Evolutionary conservation across 2,888 invertebrate genomes (phyloP), one percentile per base, ranked within the genome.

Genomic region (Cancer borealis): DNA sequence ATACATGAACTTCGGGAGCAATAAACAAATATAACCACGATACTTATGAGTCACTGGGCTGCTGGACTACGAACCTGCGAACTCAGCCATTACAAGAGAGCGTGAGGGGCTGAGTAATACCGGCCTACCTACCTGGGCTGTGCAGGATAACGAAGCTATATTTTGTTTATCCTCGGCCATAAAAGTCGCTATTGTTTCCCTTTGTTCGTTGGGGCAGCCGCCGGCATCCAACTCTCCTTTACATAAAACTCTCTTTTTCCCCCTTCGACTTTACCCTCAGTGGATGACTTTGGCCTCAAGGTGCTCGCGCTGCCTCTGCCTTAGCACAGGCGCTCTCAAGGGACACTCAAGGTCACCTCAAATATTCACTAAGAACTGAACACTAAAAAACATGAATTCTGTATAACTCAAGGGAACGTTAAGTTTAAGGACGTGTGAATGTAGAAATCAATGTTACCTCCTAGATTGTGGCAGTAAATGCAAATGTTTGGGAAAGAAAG

Each of bases 181-280:
- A 79, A 79, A 79, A 79, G 79, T 79, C 79, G 79, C 79, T 79
- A 30, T 79, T 79, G 79, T 79, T 79, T n/a, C n/a, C 79, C 79
- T 79, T 79, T 79, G 79, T 79, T 79, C 79, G 73, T 10, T 8
- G 1, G 30, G 1, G 30, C 30, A 30, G 79, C 79, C 79, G 79
- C 79, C 26, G 79, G 79, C 30, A 79, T 8, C 79, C 30, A 30
- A 30, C 79, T 79, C 79, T 79, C 30, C 79, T 79, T 79, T 79
- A 79, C 79, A 79, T 79, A 79, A 79, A 79, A 79, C 79, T 79
- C 79, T 79, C 79, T 79, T 79, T 30, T 79, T 79, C 79, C 54
- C 54, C 30, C 30, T 79, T 79, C 30, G 79, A 30, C 30, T 79
- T 30, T 30, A 30, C 30, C 79, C 79, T 79, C 30, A 30, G 79